phyloP scores from a whole-genome alignment of 35 echinoderm and acorn worm genomes.

The Heliocidaris erythrogramma region DNA sequence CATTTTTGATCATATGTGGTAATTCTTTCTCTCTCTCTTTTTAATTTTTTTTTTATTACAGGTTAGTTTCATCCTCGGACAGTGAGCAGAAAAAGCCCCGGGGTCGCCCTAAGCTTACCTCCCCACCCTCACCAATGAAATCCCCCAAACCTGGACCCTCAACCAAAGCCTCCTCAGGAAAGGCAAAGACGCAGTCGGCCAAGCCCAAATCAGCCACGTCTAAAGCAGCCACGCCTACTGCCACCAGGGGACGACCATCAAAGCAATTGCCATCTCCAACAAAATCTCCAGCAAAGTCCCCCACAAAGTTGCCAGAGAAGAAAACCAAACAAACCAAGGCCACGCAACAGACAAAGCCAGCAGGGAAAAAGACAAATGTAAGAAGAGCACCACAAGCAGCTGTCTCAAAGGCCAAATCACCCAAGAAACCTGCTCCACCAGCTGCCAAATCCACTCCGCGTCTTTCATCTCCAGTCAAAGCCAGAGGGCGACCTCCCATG shows the following conservation, averaged over 20 bases:
- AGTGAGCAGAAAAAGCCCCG: conserved; percentile 2
- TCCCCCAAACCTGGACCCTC: neutral
- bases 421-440: conserved; percentile 20
- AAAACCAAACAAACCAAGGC: neutral
- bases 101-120: neutral
- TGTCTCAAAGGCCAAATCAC: neutral
- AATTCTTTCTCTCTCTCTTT: neutral
- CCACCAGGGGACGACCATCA: neutral
- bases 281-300: neutral
- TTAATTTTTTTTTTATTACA: neutral
- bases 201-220: neutral
- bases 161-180: neutral
- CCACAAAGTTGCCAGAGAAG: neutral
- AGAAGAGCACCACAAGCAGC: neutral
- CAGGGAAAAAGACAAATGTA: neutral
- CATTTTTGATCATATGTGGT: neutral
- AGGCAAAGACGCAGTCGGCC: neutral
- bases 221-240: neutral
- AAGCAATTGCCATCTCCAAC: conserved; percentile 1
- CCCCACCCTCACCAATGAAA: neutral
- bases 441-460: conserved; percentile 22
- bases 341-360: neutral
- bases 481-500: conserved; percentile 31
- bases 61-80: neutral
- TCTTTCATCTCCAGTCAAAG: conserved; percentile 39